Base-by-base conservation (phyloP, 1,140 invertebrate species). In the Drosophila melanica region DNA sequence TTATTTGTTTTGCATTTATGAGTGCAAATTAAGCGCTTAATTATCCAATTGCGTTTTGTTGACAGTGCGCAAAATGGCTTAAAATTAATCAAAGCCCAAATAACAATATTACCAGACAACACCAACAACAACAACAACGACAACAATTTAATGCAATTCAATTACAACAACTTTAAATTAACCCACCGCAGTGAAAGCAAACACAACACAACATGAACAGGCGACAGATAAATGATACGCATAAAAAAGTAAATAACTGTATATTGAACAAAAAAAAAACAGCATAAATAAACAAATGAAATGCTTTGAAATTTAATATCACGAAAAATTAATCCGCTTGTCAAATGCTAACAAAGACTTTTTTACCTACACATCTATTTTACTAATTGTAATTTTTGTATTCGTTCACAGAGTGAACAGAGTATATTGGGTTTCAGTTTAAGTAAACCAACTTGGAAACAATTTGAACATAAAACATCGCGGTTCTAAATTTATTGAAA, bases 101-200 rank as follows among this genome's bases (percentile, higher is more conserved):
- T 23, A 11, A 35, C 41, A 71, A 79, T 77, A 68, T 79, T 65
- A 65, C 59, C 23, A 62, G 55, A 30, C 20, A 47, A 41, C 53
- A 63, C n/a, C n/a, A n/a, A n/a, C n/a, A n/a, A n/a, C n/a, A n/a
- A n/a, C n/a, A n/a, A n/a, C n/a, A 44, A 44, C 44, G 30, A 59
- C 42, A 47, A 41, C 53, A 63, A 41, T n/a, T 45, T 53, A 57
- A 82, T 82, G 67, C 75, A 82, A 75, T 79, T 75, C 76, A 82
- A 84, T 84, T 82, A 82, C 79, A 84, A 84, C 76, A 75, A 84
- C 72, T 84, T 75, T 75, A 79, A 82, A 82, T 82, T 82, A 82
- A 82, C 80, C 66, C 82, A 79, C 79, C 64, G 71, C 79, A 82
- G 75, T 82, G 68, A 79, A 75, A 75, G 10, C 30, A 50, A 62